Evolutionary conservation across 2,113 vertebrate species (phyloP), one percentile per base, ranked within the genome.

Genomic region (Triplophysa dalaica): DNA sequence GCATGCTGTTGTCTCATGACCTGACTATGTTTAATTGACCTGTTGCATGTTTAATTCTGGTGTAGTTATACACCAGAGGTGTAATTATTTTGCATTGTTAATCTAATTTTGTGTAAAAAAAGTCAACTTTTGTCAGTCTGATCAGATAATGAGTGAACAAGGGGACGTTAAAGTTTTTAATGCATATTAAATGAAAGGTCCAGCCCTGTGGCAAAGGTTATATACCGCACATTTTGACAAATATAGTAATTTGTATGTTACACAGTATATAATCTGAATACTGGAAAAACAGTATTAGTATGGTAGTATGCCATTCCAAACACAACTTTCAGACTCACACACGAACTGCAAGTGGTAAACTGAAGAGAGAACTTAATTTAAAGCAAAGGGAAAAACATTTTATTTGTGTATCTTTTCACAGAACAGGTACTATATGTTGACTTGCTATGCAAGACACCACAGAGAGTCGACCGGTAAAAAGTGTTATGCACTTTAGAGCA

Each of bases 401-500:
- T 11, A 45, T 75, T 48, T 61, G 50, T 43, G 58, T 45, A 50
- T 26, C 66, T 73, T 66, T 75, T 19, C 50, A 41, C 70, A 75
- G 41, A 43, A 61, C 48, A 75, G 58, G 69, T 85, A 56, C 24
- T 85, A 61, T 70, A 76, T 63, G 66, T 82, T 76, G 80, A 84
- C 84, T 86, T 86, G 87, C 84, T 89, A 87, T 85, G 81, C 84
- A 86, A 86, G 84, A 82, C 73, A 78, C 80, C 82, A 78, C 41
- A 73, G 74, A 80, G 66, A 81, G 56, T 63, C 50, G 60, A 60
- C 79, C 58, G 63, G 73, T 75, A 68, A 56, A 65, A 62, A 79
- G 73, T 74, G 60, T 85, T 77, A 81, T 87, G 86, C 86, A 87
- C 86, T 86, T 87, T 87, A 86, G 80, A 81, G 58, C 79, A 87